phyloP scores from a whole-genome alignment of 2,888 invertebrate genomes.

The Ceratothoa steindachneri region DNA sequence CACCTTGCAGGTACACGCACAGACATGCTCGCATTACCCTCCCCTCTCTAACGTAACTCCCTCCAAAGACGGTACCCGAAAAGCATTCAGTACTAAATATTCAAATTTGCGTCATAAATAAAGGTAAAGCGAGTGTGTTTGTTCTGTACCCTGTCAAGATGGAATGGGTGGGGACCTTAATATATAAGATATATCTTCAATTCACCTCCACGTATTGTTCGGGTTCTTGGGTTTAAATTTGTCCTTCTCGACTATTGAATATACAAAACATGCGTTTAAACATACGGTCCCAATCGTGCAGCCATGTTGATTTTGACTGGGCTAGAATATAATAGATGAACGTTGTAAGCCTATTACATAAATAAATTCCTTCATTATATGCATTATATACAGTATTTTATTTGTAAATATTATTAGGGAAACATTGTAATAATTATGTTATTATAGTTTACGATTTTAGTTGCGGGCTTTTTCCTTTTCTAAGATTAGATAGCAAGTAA shows the following conservation, averaged over 20 bases:
- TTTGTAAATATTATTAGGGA: neutral
- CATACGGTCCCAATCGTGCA: neutral
- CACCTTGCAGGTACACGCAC: too few relatives aligned
- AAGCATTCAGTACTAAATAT: constrained; percentile 3
- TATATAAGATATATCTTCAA: constrained; percentile 15
- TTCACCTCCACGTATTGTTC: neutral
- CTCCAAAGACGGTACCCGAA: neutral
- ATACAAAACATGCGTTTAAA: neutral
- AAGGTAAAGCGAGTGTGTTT: constrained; percentile 8
- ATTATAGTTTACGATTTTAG: neutral
- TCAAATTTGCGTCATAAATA: constrained; percentile 9
- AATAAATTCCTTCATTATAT: neutral
- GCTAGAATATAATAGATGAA: neutral
- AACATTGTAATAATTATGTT: constrained; percentile 2
- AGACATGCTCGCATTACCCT: too few relatives aligned
- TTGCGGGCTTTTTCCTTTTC: too few relatives aligned
- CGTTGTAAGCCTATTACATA: neutral
- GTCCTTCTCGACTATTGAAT: constrained; percentile 10
- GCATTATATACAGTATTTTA: constrained; percentile 6
- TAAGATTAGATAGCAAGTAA: too few relatives aligned
- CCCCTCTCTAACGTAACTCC: neutral
- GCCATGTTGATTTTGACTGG: neutral
- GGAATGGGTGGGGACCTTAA: constrained; percentile 10
- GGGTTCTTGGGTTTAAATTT: neutral
- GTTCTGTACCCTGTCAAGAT: neutral